Evolutionary conservation across 1,140 invertebrate genomes (phyloP).

Genomic region (Philotrypesis tridentata): DNA sequence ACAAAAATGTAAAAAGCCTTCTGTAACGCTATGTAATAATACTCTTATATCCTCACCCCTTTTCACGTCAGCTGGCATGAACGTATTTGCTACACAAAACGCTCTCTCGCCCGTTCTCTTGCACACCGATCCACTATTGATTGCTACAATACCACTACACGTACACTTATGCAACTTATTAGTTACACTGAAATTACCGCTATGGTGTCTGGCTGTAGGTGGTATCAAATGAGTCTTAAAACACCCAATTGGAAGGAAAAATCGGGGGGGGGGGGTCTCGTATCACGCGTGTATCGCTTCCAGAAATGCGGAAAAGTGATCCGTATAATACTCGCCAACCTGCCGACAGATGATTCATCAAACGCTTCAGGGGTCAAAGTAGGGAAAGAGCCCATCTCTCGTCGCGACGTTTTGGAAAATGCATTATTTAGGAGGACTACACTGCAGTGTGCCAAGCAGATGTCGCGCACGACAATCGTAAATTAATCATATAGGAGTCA

Average conservation of each 20-base stretch:
- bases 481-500: constrained; percentile 46
- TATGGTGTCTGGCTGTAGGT: not conserved
- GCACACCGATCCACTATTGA: constrained; percentile 57
- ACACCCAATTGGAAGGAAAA: not conserved
- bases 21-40: not conserved
- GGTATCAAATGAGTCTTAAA: not conserved
- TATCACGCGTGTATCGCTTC: not conserved
- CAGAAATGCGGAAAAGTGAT: constrained; percentile 29
- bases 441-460: constrained; percentile 1
- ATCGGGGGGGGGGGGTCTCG: not conserved
- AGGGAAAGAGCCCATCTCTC: not conserved
- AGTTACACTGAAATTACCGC: constrained; percentile 57
- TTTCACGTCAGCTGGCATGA: constrained; percentile 38
- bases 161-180: constrained; percentile 61
- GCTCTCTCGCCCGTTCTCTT: not conserved
- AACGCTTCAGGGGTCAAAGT: not conserved
- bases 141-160: constrained; percentile 54
- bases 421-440: constrained; percentile 4
- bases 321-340: not conserved
- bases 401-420: constrained; percentile 33
- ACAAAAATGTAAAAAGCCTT: not conserved
- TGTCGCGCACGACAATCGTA: constrained; percentile 33
- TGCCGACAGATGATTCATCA: constrained; percentile 54
- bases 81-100: constrained; percentile 24
- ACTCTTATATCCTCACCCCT: constrained; percentile 12